These are phyloP conservation scores for Diphyllodes magnificus DNA, from an alignment of 2,113 vertebrate genomes.

Conservation along the genomic window DNA sequence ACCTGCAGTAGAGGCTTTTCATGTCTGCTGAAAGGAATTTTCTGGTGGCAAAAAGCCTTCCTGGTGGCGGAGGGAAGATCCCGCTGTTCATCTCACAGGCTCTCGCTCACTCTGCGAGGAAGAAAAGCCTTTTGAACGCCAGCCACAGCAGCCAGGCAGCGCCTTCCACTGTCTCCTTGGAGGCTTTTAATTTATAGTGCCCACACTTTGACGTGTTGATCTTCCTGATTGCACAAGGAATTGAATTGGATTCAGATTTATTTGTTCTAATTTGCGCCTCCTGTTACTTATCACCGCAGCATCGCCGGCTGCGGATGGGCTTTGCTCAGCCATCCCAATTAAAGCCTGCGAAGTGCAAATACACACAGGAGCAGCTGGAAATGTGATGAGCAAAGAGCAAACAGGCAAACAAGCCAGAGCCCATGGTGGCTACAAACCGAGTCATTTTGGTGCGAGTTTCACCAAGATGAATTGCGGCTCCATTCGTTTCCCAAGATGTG, in stretches of 20 bases:
- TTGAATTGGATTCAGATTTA: not conserved
- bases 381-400: not conserved
- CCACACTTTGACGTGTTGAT: not conserved
- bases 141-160: not conserved
- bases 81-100: not conserved
- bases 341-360: not conserved
- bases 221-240: not conserved
- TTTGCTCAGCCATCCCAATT: not conserved
- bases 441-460: not conserved
- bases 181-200: not conserved
- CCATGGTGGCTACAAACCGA: not conserved
- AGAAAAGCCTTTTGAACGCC: not conserved
- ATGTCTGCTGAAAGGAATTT: not conserved
- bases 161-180: not conserved
- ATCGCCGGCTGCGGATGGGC: not conserved
- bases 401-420: not conserved
- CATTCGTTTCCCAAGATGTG: fast-evolving
- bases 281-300: not conserved
- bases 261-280: constrained; percentile 2
- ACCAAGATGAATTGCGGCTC: not conserved
- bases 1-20: not conserved
- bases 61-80: fast-evolving
- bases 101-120: fast-evolving
- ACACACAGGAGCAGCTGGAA: constrained; percentile 28
- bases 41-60: not conserved